Evolutionary conservation across 2,113 vertebrate species (phyloP), one percentile per base, ranked within the genome.

Genomic region (Bettongia penicillata): DNA sequence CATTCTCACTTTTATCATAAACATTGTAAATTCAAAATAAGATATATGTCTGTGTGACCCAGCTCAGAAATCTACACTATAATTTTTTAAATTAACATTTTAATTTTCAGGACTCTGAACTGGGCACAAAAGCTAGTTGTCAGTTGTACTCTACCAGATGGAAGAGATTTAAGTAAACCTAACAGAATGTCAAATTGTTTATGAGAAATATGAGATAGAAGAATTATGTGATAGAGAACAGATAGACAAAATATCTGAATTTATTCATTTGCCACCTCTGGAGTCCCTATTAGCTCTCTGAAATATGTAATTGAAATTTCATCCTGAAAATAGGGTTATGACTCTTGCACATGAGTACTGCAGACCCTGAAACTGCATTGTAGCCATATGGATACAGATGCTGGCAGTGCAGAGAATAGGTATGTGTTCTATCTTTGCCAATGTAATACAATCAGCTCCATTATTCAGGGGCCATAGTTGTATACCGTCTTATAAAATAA

Each of bases 141-240:
- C 90, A 49, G 49, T 31, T n/a, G 23, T 7, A 23, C 49, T 91
- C 55, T 55, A 55, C 93, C 97, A 97, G 95, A 92, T 95, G 95
- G 93, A 93, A 97, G 92, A 52, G 48, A 92, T 95, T 95, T 52
- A 43, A 89, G 84, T 48, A 94, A 93, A 92, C 31, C 84, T 89
- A 53, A 53, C 77, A 51, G 25, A 55, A 37, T 49, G 94, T 95
- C 92, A 50, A 53, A 90, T 90, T 94, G 92, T 95, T 94, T 93
- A 61, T 43, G 90, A 93, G 94, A 95, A 95, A 93, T 37, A 31
- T 3, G 55, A 97, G 96, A 93, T 52, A 92, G 51, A 77, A 91
- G 91, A 89, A 92, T 94, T 90, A 0, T 25, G 51, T 89, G 96
- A 89, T 22, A 90, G 8, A 89, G 49, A 55, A 49, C 90, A 91